Evolutionary conservation across 2,113 vertebrate species (phyloP).

Genomic region (Macaca nemestrina): DNA sequence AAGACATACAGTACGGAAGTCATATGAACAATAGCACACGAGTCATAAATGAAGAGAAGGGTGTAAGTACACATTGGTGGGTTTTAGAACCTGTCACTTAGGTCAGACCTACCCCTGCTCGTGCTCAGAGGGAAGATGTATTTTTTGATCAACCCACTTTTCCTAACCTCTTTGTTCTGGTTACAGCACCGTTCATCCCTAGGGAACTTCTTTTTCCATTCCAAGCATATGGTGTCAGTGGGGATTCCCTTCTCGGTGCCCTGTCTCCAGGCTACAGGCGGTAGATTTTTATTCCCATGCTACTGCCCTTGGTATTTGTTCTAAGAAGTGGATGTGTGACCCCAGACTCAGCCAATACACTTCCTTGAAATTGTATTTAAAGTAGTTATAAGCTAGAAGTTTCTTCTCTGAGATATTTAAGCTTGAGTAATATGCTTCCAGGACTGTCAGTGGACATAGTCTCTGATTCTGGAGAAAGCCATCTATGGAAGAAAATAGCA

Average conservation of each 20-base stretch:
- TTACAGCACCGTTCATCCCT: neutral
- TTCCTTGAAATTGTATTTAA: neutral
- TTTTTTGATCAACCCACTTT: no score
- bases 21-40: accelerated
- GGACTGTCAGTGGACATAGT: accelerated
- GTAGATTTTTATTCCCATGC: neutral
- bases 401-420: neutral
- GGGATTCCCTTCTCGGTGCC: no score
- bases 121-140: accelerated
- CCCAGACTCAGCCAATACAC: accelerated
- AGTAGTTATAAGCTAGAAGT: neutral
- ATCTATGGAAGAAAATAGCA: accelerated
- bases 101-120: neutral
- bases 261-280: accelerated
- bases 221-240: accelerated
- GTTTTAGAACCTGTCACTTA: neutral
- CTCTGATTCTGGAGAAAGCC: neutral
- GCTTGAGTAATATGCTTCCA: neutral
- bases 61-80: accelerated
- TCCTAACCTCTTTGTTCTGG: neutral
- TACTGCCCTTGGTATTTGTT: no score
- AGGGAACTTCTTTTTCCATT: neutral
- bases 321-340: neutral
- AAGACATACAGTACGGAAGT: accelerated
- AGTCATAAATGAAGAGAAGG: accelerated